phyloP scores from a whole-genome alignment of 2,797 vertebrate species.

The Gymnothorax reevesii region DNA sequence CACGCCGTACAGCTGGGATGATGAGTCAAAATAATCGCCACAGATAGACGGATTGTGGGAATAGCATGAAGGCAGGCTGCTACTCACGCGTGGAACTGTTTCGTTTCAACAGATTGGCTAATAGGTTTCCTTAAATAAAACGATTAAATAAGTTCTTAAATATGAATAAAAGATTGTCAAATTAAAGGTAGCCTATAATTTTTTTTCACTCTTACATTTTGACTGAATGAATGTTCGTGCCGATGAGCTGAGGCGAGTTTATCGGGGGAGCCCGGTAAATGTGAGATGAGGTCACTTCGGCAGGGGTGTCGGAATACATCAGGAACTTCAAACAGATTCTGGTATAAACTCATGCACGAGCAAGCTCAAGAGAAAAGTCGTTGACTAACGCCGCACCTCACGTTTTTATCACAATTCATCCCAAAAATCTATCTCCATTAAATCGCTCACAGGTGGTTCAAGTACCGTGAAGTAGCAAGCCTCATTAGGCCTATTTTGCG shows the following conservation, averaged over 20 bases:
- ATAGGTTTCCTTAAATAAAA: too few species aligned
- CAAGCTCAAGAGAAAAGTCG: constrained; percentile 62
- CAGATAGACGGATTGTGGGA: too few species aligned
- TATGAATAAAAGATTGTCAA: too few species aligned
- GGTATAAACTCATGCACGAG: constrained; percentile 75
- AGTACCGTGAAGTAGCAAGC: background rate
- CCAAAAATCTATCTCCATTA: constrained; percentile 65
- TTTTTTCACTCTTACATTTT: too few species aligned
- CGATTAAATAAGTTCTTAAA: too few species aligned
- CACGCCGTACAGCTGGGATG: background rate
- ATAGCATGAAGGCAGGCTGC: too few species aligned
- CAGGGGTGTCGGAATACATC: constrained; percentile 67
- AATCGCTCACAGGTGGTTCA: constrained; percentile 71
- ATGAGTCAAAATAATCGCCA: background rate
- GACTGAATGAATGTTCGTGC: constrained; percentile 6
- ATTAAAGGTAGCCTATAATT: too few species aligned
- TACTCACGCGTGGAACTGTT: too few species aligned
- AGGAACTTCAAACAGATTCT: constrained; percentile 76
- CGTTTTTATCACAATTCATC: constrained; percentile 73
- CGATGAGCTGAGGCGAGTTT: constrained; percentile 33
- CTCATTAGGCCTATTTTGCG: too few species aligned
- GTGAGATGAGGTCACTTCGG: constrained; percentile 63
- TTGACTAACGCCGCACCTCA: constrained; percentile 64
- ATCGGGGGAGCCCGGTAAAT: constrained; percentile 56
- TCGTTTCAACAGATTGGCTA: too few species aligned